Evolutionary conservation across 2,113 vertebrate species (phyloP).

Genomic region (Limnothrissa miodon): DNA sequence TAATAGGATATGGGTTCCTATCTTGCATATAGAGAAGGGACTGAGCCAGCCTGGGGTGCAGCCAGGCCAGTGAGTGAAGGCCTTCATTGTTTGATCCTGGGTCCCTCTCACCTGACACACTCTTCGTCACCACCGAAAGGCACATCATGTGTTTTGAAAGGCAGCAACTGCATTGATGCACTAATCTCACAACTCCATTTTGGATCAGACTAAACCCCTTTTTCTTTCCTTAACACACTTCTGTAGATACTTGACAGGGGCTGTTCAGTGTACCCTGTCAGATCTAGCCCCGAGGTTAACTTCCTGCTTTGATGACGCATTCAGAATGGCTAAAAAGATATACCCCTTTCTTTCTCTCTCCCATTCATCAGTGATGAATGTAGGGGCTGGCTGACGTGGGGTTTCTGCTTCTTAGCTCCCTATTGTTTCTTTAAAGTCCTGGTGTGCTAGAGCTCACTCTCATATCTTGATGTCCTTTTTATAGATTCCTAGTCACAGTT

Average conservation of each 20-base stretch:
- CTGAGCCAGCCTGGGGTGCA: conserved; percentile 30
- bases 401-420: conserved; percentile 23
- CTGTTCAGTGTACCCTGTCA: conserved; percentile 36
- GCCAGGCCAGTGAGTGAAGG: conserved; percentile 34
- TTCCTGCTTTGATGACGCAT: conserved; percentile 54
- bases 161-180: background rate
- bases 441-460: background rate
- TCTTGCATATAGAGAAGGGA: conserved; percentile 31
- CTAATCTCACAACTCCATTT: conserved; percentile 27
- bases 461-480: background rate
- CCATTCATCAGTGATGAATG: conserved; percentile 37
- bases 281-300: conserved; percentile 55
- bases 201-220: conserved; percentile 53
- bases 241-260: conserved; percentile 49
- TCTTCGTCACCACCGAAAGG: background rate
- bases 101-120: background rate
- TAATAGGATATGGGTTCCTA: conserved; percentile 34
- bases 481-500: background rate
- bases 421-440: conserved; percentile 27
- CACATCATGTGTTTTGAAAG: background rate
- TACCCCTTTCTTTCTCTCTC: conserved; percentile 18
- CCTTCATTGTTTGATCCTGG: conserved; percentile 42
- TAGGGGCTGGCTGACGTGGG: conserved; percentile 22
- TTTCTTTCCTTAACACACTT: conserved; percentile 9
- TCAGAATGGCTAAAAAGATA: conserved; percentile 51